phyloP scores from a whole-genome alignment of 2,888 invertebrate genomes.

The Ischnura elegans region DNA sequence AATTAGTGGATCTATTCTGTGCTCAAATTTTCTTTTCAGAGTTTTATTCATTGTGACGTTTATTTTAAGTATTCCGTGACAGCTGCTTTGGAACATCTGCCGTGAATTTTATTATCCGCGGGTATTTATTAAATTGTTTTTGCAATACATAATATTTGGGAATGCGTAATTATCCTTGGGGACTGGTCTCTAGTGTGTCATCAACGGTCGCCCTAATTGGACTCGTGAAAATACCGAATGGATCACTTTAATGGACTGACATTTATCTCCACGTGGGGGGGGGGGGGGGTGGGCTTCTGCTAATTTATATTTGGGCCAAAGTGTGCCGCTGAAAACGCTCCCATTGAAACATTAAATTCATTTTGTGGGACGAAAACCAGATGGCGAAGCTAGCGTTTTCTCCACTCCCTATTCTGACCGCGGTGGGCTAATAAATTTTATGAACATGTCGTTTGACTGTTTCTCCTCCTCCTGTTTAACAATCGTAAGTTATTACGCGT shows the following conservation, averaged over 20 bases:
- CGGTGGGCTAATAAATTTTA: neutral
- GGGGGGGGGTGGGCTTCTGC: neutral
- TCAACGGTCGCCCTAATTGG: neutral
- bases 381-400: neutral
- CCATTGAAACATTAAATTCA: neutral
- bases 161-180: neutral
- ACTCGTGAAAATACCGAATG: neutral
- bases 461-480: neutral
- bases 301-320: neutral
- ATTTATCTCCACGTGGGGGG: neutral
- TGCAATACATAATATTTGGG: neutral
- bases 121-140: neutral
- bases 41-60: neutral
- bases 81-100: neutral
- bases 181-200: neutral
- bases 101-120: neutral
- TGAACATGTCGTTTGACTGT: neutral
- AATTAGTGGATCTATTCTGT: too few species aligned
- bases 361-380: neutral
- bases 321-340: neutral
- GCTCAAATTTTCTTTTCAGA: neutral
- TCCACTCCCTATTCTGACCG: neutral
- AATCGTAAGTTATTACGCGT: too few species aligned
- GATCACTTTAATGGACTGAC: constrained; percentile 10
- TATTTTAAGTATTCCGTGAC: neutral